A percentile compares a stretch with the other conserved stretches of the same genome.
phyloP scores from a whole-genome alignment of 2,888 invertebrate species.

The Oxytorus armatus region DNA sequence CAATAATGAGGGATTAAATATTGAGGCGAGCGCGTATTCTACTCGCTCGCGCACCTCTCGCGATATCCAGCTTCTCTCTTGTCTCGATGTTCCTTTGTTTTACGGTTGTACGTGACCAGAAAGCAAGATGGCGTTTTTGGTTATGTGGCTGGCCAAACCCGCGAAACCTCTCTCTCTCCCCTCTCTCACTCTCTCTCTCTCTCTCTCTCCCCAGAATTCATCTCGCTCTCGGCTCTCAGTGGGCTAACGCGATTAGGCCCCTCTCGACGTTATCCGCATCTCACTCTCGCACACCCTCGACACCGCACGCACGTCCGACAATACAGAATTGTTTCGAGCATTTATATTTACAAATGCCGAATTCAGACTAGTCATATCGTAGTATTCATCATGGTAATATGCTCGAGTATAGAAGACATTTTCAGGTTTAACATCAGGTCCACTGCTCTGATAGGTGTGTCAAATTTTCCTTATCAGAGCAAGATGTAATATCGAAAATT shows the following conservation, averaged over 20 bases:
- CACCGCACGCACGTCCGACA: conserved; percentile 52
- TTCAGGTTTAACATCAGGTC: neutral
- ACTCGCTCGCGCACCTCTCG: conserved; percentile 66
- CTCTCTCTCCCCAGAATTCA: conserved; percentile 24
- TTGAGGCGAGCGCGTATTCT: conserved; percentile 80
- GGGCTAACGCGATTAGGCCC: conserved; percentile 79
- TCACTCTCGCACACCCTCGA: conserved; percentile 34
- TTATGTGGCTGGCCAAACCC: conserved; percentile 48
- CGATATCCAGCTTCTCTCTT: conserved; percentile 55
- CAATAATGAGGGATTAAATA: conserved; percentile 84
- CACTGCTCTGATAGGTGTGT: neutral
- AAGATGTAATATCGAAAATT: too few relatives aligned
- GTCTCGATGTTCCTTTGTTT: conserved; percentile 83
- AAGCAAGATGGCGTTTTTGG: conserved; percentile 80
- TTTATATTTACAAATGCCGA: conserved; percentile 49
- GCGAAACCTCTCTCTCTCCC: conserved; percentile 26
- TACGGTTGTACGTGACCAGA: conserved; percentile 83
- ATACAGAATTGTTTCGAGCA: conserved; percentile 57
- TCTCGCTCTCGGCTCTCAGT: conserved; percentile 42
- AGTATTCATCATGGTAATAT: conserved; percentile 52
- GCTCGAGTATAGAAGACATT: neutral
- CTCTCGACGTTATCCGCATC: conserved; percentile 57
- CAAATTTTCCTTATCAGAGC: neutral
- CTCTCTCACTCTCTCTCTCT: conserved; percentile 8
- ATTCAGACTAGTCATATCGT: conserved; percentile 10